Evolutionary conservation across 2,888 invertebrate genomes (phyloP).

Genomic region (Aelia acuminata): DNA sequence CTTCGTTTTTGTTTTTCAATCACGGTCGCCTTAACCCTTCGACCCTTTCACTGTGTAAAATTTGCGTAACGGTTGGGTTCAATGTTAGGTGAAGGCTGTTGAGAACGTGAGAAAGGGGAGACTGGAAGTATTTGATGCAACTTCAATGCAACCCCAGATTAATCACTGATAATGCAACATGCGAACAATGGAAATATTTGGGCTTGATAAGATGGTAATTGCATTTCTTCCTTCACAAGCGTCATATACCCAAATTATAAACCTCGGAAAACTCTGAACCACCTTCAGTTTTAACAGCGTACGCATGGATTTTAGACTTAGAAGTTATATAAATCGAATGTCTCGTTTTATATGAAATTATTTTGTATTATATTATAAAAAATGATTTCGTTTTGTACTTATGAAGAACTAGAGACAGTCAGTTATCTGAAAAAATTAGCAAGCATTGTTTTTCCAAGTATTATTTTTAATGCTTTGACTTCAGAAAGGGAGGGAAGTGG

Average conservation of each 20-base stretch:
- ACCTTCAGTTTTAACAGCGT: background rate
- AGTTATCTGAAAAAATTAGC: too few relatives aligned
- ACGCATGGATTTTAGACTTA: background rate
- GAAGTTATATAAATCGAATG: too few relatives aligned
- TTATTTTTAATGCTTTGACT: too few relatives aligned
- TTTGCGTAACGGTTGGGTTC: background rate
- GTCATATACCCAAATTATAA: background rate
- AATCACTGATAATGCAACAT: background rate
- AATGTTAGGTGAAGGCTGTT: background rate
- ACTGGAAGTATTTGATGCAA: conserved; percentile 12
- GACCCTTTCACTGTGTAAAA: background rate
- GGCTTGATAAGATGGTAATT: background rate
- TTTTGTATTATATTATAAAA: too few relatives aligned
- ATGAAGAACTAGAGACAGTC: too few relatives aligned
- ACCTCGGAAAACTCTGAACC: background rate
- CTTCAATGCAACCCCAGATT: background rate
- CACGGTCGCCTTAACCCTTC: background rate
- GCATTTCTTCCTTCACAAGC: background rate
- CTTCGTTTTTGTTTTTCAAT: background rate
- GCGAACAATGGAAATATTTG: background rate
- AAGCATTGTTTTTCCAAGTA: too few relatives aligned
- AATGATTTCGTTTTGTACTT: too few relatives aligned
- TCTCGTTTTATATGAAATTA: too few relatives aligned
- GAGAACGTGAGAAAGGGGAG: conserved; percentile 2
- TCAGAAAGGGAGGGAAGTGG: too few relatives aligned